A percentile compares a stretch with the other conserved stretches of the same genome.
Conservation (phyloP, 2,797 vertebrate species). For the Crax fasciolata region DNA sequence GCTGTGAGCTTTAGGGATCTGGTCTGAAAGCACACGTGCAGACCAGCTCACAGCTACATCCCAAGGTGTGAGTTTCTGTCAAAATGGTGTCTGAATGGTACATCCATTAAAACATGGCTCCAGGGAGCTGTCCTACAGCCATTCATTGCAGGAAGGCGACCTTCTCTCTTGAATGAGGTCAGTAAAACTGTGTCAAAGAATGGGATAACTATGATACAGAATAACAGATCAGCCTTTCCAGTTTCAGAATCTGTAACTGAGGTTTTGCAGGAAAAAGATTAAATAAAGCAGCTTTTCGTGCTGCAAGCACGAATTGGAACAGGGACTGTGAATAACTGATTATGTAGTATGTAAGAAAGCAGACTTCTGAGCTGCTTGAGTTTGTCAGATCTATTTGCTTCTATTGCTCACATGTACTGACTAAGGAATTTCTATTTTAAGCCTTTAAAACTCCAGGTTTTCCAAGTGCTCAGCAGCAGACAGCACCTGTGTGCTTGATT, state of each 20-base stretch:
- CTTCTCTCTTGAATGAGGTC: not conserved
- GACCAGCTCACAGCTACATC: not conserved
- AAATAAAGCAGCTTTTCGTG: not conserved
- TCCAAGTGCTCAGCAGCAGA: not conserved
- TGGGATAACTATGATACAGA: not conserved
- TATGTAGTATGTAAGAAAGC: accelerated
- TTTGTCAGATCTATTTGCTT: not conserved
- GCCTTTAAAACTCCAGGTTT: not conserved
- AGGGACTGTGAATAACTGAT: not conserved
- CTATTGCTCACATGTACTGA: accelerated
- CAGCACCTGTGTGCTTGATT: not conserved
- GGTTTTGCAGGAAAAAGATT: not conserved
- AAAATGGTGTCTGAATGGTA: not conserved
- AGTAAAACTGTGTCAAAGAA: not conserved
- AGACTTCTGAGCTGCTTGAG: not conserved
- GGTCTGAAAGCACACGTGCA: not conserved
- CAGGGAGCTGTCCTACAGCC: accelerated
- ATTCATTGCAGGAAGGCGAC: not conserved
- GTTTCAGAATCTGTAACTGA: not conserved
- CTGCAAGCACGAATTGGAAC: not conserved
- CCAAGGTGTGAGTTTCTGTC: not conserved
- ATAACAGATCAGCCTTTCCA: not conserved
- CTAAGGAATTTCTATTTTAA: not conserved
- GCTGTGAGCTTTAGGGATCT: not conserved
- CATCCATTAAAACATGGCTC: accelerated